Evolutionary conservation across 2,113 vertebrate species (phyloP), one percentile per base, ranked within the genome.

Genomic region (Syrrhaptes paradoxus): DNA sequence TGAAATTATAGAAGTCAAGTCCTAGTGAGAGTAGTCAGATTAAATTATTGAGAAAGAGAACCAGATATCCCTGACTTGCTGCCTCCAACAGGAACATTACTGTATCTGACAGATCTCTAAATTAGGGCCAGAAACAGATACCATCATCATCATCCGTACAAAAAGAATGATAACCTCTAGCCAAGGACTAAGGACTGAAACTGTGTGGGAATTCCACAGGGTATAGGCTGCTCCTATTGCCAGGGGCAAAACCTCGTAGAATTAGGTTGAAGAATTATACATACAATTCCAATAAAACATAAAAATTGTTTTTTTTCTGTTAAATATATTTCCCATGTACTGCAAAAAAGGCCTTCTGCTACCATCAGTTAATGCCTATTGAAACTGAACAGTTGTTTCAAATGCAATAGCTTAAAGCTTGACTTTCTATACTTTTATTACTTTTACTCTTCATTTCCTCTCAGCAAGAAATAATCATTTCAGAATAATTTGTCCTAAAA

Each of bases 51-150:
- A 70, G 28, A 68, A 61, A 55, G 10, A 51, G 70, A 55, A 55
- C 22, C 17, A 55, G 38, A 36, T n/a, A 46, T 5, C 20, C 26
- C 21, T 74, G 59, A 55, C 32, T 49, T 59, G 28, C 32, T 78
- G 11, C 17, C 22, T 74, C 31, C 28, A 34, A 9, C 24, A 25
- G 0, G 0, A 19, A 19, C 15, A 46, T 49, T 54, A 26, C 26
- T 57, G 25, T 32, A 10, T 43, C 13, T 62, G 48, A 75, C n/a
- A 25, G 1, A 34, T 24, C 26, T 68, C 45, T 59, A 67, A 65
- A 59, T 41, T 26, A 45, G 20, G 25, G 11, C 38, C 75, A 86
- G 61, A 66, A 59, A 38, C 17, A 48, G 36, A n/a, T 17, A 45
- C 38, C 11, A 41, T 46, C n/a, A 52, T 52, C 11, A 24, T n/a